These are phyloP conservation scores for Galerucella pusilla DNA, from an alignment of 2,888 invertebrate species.

Conservation along the genomic window DNA sequence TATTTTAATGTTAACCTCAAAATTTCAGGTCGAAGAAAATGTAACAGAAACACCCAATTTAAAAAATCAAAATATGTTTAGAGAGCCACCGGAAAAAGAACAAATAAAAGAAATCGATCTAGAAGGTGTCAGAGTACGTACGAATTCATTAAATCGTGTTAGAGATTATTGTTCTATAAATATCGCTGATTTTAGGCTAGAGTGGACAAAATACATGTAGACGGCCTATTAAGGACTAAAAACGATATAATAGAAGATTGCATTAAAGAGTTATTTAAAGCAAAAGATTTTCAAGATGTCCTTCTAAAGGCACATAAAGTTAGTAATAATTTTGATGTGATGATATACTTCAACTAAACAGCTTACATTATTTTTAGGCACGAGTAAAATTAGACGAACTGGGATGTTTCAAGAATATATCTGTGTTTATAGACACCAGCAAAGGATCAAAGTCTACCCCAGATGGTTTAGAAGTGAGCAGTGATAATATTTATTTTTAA, in stretches of 20 bases:
- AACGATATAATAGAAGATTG: constrained; percentile 87
- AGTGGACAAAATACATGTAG: constrained; percentile 87
- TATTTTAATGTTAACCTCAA: constrained; percentile 47
- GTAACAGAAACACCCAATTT: constrained; percentile 45
- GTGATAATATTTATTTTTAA: constrained; percentile 10
- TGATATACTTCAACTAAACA: not conserved
- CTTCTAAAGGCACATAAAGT: constrained; percentile 76
- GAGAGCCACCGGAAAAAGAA: constrained; percentile 45
- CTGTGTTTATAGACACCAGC: constrained; percentile 89
- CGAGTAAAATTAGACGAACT: constrained; percentile 81
- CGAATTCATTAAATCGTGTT: not conserved
- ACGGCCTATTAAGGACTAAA: constrained; percentile 87
- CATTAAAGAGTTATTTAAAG: constrained; percentile 84
- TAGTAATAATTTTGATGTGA: constrained; percentile 19
- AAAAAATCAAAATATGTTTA: constrained; percentile 36
- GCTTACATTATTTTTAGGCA: constrained; percentile 68
- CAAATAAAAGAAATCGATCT: constrained; percentile 65
- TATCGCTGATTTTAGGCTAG: constrained; percentile 70
- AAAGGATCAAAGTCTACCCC: constrained; percentile 80
- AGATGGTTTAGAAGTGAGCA: constrained; percentile 80
- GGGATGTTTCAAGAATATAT: constrained; percentile 90
- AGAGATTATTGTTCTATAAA: not conserved
- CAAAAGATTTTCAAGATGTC: constrained; percentile 88
- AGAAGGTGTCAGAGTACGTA: constrained; percentile 67
- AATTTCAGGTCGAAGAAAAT: constrained; percentile 49